These are phyloP conservation scores for Salvelinus alpinus DNA, from an alignment of 2,113 vertebrate species.

Conservation along the genomic window DNA sequence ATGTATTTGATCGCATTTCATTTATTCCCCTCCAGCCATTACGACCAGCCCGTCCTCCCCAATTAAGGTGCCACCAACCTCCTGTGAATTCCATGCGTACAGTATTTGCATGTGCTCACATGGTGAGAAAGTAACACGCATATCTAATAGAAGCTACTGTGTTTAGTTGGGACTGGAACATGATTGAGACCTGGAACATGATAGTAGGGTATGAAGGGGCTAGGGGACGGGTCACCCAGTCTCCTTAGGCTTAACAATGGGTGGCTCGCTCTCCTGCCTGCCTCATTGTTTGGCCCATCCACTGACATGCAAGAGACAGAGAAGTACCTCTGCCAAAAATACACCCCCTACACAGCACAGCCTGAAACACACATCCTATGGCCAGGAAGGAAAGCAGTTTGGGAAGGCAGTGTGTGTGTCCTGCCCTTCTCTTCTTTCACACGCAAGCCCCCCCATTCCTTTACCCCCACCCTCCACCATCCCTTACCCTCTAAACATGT, in stretches of 20 bases:
- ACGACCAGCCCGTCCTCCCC: no score
- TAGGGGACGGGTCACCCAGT: not conserved
- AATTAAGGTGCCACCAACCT: no score
- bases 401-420: not conserved
- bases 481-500: not conserved
- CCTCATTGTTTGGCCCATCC: not conserved
- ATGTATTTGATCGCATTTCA: no score
- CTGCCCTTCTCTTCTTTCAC: not conserved
- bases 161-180: no score
- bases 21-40: no score
- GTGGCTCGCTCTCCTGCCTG: not conserved
- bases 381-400: not conserved
- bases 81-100: no score
- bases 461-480: not conserved
- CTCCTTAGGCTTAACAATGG: not conserved
- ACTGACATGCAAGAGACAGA: not conserved
- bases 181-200: no score
- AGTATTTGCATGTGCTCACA: no score
- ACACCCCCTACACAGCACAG: not conserved
- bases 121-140: no score
- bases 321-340: not conserved
- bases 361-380: not conserved
- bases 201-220: no score
- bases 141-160: no score
- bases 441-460: not conserved